phyloP scores from a whole-genome alignment of 2,888 invertebrate species.

The Hybos culiciformis region DNA sequence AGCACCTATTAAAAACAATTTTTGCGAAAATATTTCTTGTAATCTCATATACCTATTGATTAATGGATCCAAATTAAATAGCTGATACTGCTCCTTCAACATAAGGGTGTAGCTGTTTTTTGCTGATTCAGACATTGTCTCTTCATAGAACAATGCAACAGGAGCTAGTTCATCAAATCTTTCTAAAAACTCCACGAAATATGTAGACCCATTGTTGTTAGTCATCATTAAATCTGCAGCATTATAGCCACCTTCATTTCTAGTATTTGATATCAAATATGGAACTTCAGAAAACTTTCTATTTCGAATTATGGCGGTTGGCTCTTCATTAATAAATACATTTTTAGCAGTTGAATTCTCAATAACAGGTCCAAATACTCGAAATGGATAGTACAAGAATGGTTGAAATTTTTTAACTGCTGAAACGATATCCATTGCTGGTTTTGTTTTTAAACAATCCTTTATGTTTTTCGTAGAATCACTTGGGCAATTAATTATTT shows the following conservation, averaged over 20 bases:
- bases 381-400: conserved; percentile 53
- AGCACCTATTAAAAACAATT: conserved; percentile 45
- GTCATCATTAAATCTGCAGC: conserved; percentile 37
- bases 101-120: conserved; percentile 15
- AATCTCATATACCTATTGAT: conserved; percentile 29
- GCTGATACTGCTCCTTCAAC: conserved; percentile 15
- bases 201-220: conserved; percentile 42
- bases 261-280: conserved; percentile 52
- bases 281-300: conserved; percentile 52
- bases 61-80: conserved; percentile 12
- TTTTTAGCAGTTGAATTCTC: conserved; percentile 40
- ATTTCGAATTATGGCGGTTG: conserved; percentile 44
- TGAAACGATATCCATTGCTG: conserved; percentile 45
- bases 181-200: background rate
- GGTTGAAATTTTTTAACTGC: conserved; percentile 31
- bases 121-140: conserved; percentile 39
- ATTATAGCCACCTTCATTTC: conserved; percentile 62
- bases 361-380: conserved; percentile 58
- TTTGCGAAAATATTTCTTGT: conserved; percentile 44
- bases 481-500: conserved; percentile 48
- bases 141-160: conserved; percentile 47
- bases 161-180: conserved; percentile 37
- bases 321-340: conserved; percentile 52
- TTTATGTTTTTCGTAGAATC: conserved; percentile 41
- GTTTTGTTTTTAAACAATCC: conserved; percentile 48